Percentiles rank a stretch among this genome's conserved stretches.
These are phyloP conservation scores for Tachycineta bicolor DNA, from an alignment of 2,113 vertebrate species.

Conservation along the genomic window DNA sequence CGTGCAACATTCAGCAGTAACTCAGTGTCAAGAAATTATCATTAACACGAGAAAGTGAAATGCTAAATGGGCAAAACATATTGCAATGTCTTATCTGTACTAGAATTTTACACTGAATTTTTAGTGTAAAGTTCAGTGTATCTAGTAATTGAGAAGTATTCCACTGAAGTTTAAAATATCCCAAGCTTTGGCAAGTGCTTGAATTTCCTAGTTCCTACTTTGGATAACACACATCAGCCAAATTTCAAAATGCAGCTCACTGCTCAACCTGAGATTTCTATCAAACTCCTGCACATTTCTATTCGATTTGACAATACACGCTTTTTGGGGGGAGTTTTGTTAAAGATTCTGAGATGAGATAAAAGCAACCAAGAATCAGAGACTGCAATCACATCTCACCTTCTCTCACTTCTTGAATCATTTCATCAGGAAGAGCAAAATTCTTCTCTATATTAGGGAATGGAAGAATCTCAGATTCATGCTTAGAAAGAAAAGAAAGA, in stretches of 20 bases:
- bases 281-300: not conserved
- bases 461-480: constrained; percentile 95
- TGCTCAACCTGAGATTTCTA: not conserved
- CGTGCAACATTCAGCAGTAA: not conserved
- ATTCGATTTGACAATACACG: not conserved
- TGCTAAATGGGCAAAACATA: not conserved
- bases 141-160: not conserved
- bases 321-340: not conserved
- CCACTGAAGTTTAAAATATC: not conserved
- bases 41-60: not conserved
- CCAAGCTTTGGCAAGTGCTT: not conserved
- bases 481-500: constrained; percentile 73
- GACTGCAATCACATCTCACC: constrained; percentile 73
- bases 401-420: constrained; percentile 98
- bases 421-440: constrained; percentile 93
- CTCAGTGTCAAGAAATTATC: not conserved
- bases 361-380: not conserved
- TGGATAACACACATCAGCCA: not conserved
- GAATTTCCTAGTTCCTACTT: not conserved
- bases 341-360: not conserved
- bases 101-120: not conserved
- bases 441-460: constrained; percentile 96
- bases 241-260: not conserved
- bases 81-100: not conserved
- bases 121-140: not conserved